Evolutionary conservation across 2,797 vertebrate species (phyloP), one percentile per base, ranked within the genome.

Genomic region (Microctenopoma lineatum): DNA sequence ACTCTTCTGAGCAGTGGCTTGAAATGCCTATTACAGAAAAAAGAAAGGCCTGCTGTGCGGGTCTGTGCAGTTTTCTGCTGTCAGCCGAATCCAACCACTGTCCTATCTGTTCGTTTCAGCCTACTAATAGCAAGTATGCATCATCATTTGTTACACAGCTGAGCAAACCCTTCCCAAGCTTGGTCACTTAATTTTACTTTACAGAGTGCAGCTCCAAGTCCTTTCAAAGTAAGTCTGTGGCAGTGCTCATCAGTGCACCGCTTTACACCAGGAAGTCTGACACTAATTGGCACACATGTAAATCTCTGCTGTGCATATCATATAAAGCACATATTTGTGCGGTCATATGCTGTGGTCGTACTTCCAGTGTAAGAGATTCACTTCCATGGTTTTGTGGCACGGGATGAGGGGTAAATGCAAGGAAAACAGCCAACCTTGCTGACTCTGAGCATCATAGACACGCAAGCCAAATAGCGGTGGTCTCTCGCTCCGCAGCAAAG

Each of bases 381-480:
- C 51, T 79, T 41, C 46, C 52, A 62, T n/a, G 70, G 69, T 61
- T 70, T 73, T 61, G 70, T 42, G 26, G 59, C 64, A 48, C 44
- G 29, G 51, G 44, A 69, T 51, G 55, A 29, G 47, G 21, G 69
- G 57, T 50, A 70, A 66, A 77, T 59, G 60, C 73, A 68, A 52
- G 68, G 59, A 84, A 68, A 72, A 45, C 52, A 42, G 60, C 84
- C 69, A 93, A 99, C 97, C 97, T 97, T 97, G 95, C 88, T 99
- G 98, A 88, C 95, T 97, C 77, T 92, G 95, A 52, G 96, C 96
- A 66, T 99, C 95, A 72, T 96, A 99, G 80, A 99, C 97, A 66
- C 96, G 95, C 59, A 99, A 94, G 38, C 97, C 97, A 83, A 99
- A 99, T 4, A 99, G 83, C 0, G 98, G 98, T 25, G 98, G 97